Percentiles rank a stretch among this genome's conserved stretches.
These are phyloP conservation scores for Armadillidium nasatum DNA, from an alignment of 1,140 invertebrate species.

Conservation along the genomic window DNA sequence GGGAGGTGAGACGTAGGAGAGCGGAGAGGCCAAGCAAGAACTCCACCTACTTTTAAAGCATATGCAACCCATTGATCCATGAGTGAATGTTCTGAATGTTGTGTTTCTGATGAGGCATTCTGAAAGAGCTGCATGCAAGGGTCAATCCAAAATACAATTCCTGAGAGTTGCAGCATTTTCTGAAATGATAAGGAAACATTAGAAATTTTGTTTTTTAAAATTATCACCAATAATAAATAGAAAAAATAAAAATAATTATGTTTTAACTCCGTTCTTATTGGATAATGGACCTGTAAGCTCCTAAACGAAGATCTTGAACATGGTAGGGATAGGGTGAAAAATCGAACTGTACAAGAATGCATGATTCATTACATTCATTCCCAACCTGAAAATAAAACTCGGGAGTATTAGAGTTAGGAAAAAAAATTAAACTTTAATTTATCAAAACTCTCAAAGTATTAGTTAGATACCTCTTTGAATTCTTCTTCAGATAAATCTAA, in stretches of 20 bases:
- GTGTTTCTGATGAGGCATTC: background rate
- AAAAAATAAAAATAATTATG: background rate
- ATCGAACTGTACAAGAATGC: slow-evolving; percentile 70
- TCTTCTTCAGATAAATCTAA: background rate
- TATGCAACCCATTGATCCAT: slow-evolving; percentile 47
- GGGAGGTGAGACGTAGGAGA: slow-evolving; percentile 60
- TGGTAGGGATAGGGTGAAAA: slow-evolving; percentile 76
- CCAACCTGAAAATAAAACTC: slow-evolving; percentile 57
- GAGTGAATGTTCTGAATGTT: background rate
- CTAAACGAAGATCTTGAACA: slow-evolving; percentile 68
- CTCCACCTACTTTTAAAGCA: slow-evolving; percentile 55
- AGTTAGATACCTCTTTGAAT: background rate
- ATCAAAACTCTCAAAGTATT: too few species aligned
- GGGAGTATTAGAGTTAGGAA: background rate
- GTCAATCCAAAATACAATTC: slow-evolving; percentile 70
- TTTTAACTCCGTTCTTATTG: slow-evolving; percentile 56
- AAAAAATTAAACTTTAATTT: too few species aligned
- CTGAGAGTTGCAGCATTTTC: slow-evolving; percentile 68
- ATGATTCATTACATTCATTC: slow-evolving; percentile 70
- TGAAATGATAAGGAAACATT: slow-evolving; percentile 48
- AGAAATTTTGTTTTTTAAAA: background rate
- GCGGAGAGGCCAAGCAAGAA: slow-evolving; percentile 67
- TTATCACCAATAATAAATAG: background rate
- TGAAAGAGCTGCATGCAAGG: slow-evolving; percentile 56
- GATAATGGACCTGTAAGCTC: slow-evolving; percentile 77